Base-by-base conservation (phyloP, 2,888 invertebrate genomes). In the Trissolcus japonicus region DNA sequence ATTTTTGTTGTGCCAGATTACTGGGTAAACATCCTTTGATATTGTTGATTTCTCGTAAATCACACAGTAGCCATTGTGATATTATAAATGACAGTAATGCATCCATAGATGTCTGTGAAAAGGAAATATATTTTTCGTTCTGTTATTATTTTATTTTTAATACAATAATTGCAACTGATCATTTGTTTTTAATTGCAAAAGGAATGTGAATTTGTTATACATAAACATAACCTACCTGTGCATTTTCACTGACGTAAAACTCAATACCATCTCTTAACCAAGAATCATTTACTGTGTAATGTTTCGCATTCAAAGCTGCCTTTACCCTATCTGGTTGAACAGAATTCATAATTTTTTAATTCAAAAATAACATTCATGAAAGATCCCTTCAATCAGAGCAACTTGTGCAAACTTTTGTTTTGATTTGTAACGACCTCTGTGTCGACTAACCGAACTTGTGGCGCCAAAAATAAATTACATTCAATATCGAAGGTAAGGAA, bases 21-120 rank as follows among this genome's bases (percentile, higher is more conserved):
- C 84, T 85, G 0, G 94, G 94, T 50, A 94, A 86, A 56, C 91
- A 92, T 0, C 92, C 91, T 0, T 91, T 91, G 78, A 92, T 92
- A 76, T 85, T 85, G 69, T 83, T 86, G 55, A 94, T 91, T 14
- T 93, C 92, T 65, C 92, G 90, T 56, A 94, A 86, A 85, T 94
- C 93, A 80, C 92, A 90, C 4, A 93, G 85, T 54, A 92, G 86
- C 94, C 94, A 94, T 83, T 94, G 94, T 69, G 92, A 91, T 80
- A 90, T 92, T 0, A 92, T 93, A 83, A 91, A 91, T 61, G 87
- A 87, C 81, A 92, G 89, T 63, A 94, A 89, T 21, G 92, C 90
- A n/a, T 88, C 83, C 72, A 90, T 85, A 19, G 87, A 89, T n/a
- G 17, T 13, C 67, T 74, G 13, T 25, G 69, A 51, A 19, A 60